Evolutionary conservation across 2,797 vertebrate genomes (phyloP).

Genomic region (Percopsis omiscomaycus): DNA sequence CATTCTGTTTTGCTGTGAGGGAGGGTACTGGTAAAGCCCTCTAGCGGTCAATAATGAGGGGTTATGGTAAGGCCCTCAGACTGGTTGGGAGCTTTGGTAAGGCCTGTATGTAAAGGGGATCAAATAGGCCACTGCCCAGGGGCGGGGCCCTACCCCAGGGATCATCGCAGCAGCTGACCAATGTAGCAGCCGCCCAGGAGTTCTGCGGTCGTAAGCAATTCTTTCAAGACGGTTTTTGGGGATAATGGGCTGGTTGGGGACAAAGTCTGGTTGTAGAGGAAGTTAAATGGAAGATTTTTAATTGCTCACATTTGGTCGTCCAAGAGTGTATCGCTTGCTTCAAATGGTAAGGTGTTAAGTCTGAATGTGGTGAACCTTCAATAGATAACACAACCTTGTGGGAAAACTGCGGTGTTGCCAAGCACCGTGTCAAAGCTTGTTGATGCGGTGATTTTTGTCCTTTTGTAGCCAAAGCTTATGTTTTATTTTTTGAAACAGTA

Average conservation of each 20-base stretch:
- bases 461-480: no score
- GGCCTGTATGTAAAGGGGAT: slow-evolving; percentile 33
- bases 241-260: slow-evolving; percentile 19
- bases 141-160: slow-evolving; percentile 21
- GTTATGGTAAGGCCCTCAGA: slow-evolving; percentile 39
- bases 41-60: slow-evolving; percentile 22
- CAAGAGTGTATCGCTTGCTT: slow-evolving; percentile 16
- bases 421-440: no score
- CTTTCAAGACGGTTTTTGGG: slow-evolving; percentile 38
- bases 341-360: slow-evolving; percentile 2
- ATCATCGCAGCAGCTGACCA: slow-evolving; percentile 50
- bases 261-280: neutral
- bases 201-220: slow-evolving; percentile 50
- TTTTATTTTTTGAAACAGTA: no score
- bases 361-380: no score
- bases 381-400: no score
- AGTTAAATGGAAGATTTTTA: neutral
- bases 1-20: slow-evolving; percentile 35
- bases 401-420: no score
- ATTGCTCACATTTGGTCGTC: slow-evolving; percentile 10
- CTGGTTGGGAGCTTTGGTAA: slow-evolving; percentile 53
- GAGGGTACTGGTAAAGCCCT: slow-evolving; percentile 53
- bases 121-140: slow-evolving; percentile 57
- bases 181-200: slow-evolving; percentile 61
- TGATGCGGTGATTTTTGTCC: no score